These are phyloP conservation scores for Lagopus leucura DNA, from an alignment of 2,113 vertebrate genomes.

Conservation along the genomic window DNA sequence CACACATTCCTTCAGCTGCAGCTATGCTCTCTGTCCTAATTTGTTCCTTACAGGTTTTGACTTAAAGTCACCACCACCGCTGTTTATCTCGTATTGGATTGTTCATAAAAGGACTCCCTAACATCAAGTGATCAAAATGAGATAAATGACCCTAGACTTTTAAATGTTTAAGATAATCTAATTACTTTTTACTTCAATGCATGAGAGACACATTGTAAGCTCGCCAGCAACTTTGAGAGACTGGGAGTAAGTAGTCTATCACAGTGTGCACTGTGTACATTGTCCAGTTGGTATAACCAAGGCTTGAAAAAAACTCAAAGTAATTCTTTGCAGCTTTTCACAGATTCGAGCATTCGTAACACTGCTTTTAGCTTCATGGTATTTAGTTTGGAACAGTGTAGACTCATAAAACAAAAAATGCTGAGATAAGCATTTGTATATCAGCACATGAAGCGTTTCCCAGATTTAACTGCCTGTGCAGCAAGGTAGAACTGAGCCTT, in stretches of 20 bases:
- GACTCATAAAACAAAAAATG: background rate
- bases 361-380: background rate
- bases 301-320: background rate
- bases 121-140: background rate
- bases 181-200: background rate
- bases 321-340: background rate
- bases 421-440: background rate
- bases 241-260: rapidly evolving
- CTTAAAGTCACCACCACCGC: background rate
- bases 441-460: background rate
- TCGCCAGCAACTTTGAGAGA: background rate
- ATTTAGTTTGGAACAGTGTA: background rate
- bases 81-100: background rate
- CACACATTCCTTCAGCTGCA: background rate
- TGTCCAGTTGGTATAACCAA: background rate
- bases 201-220: background rate
- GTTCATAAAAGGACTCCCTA: background rate
- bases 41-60: background rate
- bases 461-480: background rate
- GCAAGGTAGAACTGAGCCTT: background rate
- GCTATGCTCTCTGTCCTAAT: background rate
- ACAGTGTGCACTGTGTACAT: background rate
- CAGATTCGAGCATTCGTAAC: background rate
- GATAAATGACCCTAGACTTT: background rate
- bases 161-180: background rate